Conservation (phyloP, 2,797 vertebrate species). For the Melopsittacus undulatus region DNA sequence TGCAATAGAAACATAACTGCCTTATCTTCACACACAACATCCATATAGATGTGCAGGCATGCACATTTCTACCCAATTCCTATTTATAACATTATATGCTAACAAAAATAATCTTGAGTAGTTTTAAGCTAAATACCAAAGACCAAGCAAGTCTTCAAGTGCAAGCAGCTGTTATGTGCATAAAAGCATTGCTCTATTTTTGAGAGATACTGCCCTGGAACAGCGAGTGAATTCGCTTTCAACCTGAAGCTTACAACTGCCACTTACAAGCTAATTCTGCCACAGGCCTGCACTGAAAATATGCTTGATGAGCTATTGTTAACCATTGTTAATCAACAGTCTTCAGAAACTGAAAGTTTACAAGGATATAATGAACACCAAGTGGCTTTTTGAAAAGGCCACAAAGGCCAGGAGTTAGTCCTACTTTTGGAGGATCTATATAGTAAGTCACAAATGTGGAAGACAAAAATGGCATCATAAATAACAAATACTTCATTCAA, state of each 20-base stretch:
- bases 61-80: not conserved
- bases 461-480: not conserved
- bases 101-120: conserved; percentile 1
- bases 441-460: not conserved
- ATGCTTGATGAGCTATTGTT: not conserved
- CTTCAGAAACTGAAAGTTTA: not conserved
- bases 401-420: not conserved
- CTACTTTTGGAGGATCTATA: not conserved
- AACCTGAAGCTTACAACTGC: not conserved
- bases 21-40: not conserved
- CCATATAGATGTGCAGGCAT: not conserved
- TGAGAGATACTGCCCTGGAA: conserved; percentile 14
- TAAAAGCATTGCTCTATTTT: conserved; percentile 33
- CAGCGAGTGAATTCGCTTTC: not conserved
- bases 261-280: conserved; percentile 31
- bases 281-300: conserved; percentile 11
- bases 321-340: not conserved
- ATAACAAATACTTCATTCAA: not conserved
- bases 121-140: conserved; percentile 55
- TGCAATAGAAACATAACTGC: fast-evolving
- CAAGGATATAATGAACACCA: not conserved
- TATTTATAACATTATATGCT: not conserved
- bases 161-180: conserved; percentile 49
- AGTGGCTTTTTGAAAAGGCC: not conserved
- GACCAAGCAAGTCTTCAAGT: conserved; percentile 46